A percentile compares a stretch with the other conserved stretches of the same genome.
phyloP scores from a whole-genome alignment of 2,113 vertebrate species.

The Phalacrocorax pelagicus region DNA sequence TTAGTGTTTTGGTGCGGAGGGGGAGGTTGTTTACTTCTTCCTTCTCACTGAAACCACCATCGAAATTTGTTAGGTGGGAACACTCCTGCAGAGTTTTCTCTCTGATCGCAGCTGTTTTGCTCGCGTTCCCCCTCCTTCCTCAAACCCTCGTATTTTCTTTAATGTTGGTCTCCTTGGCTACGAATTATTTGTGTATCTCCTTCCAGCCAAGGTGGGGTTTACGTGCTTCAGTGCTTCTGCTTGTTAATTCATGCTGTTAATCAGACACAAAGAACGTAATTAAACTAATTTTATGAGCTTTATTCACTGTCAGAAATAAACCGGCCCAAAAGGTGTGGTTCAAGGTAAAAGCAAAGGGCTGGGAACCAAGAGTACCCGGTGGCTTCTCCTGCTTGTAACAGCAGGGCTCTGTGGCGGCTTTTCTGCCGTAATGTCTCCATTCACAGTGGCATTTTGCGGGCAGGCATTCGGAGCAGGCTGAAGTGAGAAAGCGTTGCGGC shows the following conservation, averaged over 20 bases:
- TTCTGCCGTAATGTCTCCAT: neutral
- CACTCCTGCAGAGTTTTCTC: neutral
- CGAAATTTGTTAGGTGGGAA: neutral
- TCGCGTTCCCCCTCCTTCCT: neutral
- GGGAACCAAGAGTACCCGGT: neutral
- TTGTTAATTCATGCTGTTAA: conserved; percentile 75
- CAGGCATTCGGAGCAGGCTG: neutral
- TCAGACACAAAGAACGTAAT: conserved; percentile 66
- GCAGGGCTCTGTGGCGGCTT: neutral
- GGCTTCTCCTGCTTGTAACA: neutral
- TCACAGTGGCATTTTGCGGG: accelerated
- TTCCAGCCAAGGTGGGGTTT: conserved; percentile 73
- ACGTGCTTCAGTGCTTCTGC: conserved; percentile 51
- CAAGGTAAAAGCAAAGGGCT: conserved; percentile 4
- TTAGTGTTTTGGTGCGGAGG: neutral
- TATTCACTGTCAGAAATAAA: conserved; percentile 54
- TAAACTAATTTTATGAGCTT: conserved; percentile 66
- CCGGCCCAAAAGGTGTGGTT: conserved; percentile 22
- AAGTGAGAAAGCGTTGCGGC: neutral
- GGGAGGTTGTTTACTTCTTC: neutral
- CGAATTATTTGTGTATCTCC: conserved; percentile 48
- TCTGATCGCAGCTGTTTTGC: neutral
- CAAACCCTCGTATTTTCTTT: neutral
- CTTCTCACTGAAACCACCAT: neutral
- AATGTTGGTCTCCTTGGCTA: conserved; percentile 32